These are phyloP conservation scores for Petrocephalus sullivani DNA, from an alignment of 2,797 vertebrate genomes.

Conservation along the genomic window DNA sequence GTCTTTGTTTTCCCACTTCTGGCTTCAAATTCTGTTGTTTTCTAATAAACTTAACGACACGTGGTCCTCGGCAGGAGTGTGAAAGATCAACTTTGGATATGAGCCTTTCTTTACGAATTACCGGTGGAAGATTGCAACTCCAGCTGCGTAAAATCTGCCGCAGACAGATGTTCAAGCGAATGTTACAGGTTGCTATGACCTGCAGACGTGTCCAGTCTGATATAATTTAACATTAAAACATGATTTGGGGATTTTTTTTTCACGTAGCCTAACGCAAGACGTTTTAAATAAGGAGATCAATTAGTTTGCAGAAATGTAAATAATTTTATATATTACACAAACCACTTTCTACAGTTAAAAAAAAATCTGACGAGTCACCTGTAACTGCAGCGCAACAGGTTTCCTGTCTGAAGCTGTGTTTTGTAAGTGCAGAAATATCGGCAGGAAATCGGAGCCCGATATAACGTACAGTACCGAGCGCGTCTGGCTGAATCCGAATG, in stretches of 20 bases:
- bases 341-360: background rate
- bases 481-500: background rate
- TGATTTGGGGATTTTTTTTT: background rate
- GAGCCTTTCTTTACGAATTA: background rate
- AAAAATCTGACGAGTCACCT: conserved; percentile 4
- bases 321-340: background rate
- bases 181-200: background rate
- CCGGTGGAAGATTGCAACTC: background rate
- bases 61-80: conserved; percentile 14
- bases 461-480: background rate
- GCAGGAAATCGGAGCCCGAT: background rate
- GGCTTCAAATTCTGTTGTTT: background rate
- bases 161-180: background rate
- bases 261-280: background rate
- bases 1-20: background rate
- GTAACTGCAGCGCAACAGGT: conserved; percentile 25
- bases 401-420: background rate
- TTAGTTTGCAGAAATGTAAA: background rate
- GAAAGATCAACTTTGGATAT: background rate
- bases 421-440: background rate
- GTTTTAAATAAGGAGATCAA: background rate
- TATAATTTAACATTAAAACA: background rate
- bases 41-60: background rate
- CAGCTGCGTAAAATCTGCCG: background rate
- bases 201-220: background rate